Percentiles rank a stretch among this genome's conserved stretches.
Conservation (phyloP, 2,797 vertebrate genomes). For the Avahi laniger region DNA sequence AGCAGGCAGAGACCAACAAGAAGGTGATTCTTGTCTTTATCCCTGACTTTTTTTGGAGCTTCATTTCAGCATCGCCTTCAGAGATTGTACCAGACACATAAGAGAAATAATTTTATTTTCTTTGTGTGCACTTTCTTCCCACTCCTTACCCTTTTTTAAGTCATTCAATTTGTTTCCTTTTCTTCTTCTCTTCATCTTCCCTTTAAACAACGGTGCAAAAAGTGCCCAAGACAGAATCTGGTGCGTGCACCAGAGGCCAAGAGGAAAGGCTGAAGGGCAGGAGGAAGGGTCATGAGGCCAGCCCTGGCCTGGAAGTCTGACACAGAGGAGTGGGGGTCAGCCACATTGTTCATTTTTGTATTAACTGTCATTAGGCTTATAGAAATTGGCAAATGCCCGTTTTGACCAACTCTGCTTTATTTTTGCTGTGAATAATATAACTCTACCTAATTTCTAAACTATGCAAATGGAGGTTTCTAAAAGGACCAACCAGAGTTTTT, state of each 20-base stretch:
- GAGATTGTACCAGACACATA: background rate
- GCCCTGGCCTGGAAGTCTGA: background rate
- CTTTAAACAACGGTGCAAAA: background rate
- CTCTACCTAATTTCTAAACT: background rate
- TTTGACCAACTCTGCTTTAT: conserved; percentile 30
- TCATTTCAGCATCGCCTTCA: background rate
- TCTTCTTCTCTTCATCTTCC: conserved; percentile 10
- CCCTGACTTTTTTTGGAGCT: background rate
- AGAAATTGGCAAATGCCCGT: background rate
- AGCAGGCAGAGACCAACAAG: background rate
- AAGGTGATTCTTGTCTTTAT: background rate
- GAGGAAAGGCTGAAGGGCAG: background rate
- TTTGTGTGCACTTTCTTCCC: background rate
- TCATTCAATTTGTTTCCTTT: background rate
- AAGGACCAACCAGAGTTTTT: background rate
- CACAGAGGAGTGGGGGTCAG: background rate
- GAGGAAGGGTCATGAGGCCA: background rate
- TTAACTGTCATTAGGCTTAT: background rate
- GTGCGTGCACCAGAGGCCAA: background rate
- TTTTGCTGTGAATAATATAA: background rate
- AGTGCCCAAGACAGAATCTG: background rate
- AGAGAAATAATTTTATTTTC: conserved; percentile 5
- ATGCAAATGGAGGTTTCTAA: background rate
- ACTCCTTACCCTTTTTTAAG: background rate
- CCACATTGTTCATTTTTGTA: background rate